phyloP scores from a whole-genome alignment of 2,113 vertebrate genomes.

The Eublepharis macularius region DNA sequence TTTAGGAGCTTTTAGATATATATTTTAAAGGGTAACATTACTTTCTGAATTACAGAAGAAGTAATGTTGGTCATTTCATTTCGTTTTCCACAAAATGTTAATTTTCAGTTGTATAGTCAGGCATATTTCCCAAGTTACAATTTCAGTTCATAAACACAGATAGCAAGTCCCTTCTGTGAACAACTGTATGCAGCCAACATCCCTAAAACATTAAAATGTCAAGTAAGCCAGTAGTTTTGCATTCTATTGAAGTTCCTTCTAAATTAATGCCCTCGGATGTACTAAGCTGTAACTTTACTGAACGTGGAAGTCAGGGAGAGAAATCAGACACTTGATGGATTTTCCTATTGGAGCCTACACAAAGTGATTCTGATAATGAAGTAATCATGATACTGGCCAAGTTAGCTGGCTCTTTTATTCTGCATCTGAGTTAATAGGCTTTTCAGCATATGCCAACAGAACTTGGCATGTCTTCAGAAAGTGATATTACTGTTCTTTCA shows the following conservation, averaged over 20 bases:
- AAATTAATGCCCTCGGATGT: slow-evolving; percentile 32
- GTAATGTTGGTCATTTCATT: background rate
- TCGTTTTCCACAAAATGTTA: background rate
- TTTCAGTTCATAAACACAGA: background rate
- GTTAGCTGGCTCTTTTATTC: slow-evolving; percentile 31
- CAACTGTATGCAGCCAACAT: background rate
- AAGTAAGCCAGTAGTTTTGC: background rate
- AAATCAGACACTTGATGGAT: slow-evolving; percentile 22
- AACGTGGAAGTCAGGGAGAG: background rate
- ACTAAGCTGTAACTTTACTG: background rate
- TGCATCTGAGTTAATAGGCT: slow-evolving; percentile 32
- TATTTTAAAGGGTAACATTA: too few species aligned
- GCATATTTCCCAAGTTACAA: background rate
- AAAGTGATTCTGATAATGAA: slow-evolving; percentile 32
- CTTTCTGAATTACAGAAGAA: background rate
- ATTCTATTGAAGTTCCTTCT: slow-evolving; percentile 6
- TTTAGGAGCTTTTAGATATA: too few species aligned
- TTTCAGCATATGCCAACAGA: slow-evolving; percentile 23
- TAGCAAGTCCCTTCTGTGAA: background rate
- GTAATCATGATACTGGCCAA: slow-evolving; percentile 35
- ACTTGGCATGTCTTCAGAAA: slow-evolving; percentile 41
- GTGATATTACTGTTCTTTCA: slow-evolving; percentile 34
- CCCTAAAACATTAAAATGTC: background rate
- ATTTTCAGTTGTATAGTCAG: background rate
- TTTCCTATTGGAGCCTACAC: slow-evolving; percentile 17